phyloP scores from a whole-genome alignment of 2,888 invertebrate genomes.

The Scaptomyza caliginosa region DNA sequence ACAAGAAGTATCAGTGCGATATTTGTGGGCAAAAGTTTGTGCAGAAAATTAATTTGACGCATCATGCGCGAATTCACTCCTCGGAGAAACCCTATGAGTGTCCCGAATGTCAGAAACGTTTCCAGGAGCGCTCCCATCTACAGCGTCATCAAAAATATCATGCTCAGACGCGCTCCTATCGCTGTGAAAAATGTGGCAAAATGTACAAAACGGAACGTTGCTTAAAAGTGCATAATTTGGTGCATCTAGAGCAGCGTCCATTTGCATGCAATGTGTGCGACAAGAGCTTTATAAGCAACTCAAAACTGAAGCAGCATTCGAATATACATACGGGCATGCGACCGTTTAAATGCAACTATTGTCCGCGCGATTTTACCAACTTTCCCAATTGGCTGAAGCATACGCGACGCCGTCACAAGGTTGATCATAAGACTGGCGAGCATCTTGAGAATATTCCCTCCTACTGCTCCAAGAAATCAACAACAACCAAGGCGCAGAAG shows the following conservation, averaged over 20 bases:
- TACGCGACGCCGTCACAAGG: conserved; percentile 85
- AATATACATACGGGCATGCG: conserved; percentile 86
- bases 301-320: conserved; percentile 86
- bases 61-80: conserved; percentile 83
- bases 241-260: conserved; percentile 85
- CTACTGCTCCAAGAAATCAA: conserved; percentile 82
- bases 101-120: conserved; percentile 83
- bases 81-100: conserved; percentile 83
- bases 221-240: conserved; percentile 86
- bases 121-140: conserved; percentile 83
- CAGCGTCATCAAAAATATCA: conserved; percentile 84
- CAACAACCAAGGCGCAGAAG: conserved; percentile 68
- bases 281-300: conserved; percentile 86
- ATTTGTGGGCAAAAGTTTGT: conserved; percentile 84
- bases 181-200: conserved; percentile 84
- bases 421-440: conserved; percentile 84
- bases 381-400: conserved; percentile 87
- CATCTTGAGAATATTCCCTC: conserved; percentile 83
- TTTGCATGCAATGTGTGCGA: conserved; percentile 86
- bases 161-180: conserved; percentile 82
- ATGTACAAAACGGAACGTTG: conserved; percentile 86
- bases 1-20: conserved; percentile 84
- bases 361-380: conserved; percentile 86
- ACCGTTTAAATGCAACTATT: conserved; percentile 86
- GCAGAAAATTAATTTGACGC: conserved; percentile 84